Conservation (phyloP, 1,140 invertebrate species). For the Drosophila punjabiensis region DNA sequence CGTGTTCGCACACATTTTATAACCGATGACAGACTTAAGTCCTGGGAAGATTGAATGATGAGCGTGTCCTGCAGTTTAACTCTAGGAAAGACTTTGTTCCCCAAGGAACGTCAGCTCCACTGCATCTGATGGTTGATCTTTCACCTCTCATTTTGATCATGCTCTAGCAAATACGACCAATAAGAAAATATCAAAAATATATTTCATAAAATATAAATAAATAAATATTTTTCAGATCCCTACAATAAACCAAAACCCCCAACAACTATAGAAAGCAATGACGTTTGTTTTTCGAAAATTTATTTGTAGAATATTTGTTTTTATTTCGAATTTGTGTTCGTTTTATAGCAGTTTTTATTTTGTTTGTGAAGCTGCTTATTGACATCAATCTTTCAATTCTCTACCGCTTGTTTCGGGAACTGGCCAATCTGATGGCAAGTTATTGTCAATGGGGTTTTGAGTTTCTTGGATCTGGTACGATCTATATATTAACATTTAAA, state of each 20-base stretch:
- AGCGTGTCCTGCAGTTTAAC: too few relatives aligned
- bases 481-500: conserved; percentile 55
- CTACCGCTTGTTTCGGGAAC: conserved; percentile 52
- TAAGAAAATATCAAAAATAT: not conserved
- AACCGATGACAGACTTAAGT: too few relatives aligned
- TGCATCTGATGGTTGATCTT: not conserved
- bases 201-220: too few relatives aligned
- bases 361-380: conserved; percentile 71
- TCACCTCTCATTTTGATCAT: not conserved
- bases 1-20: too few relatives aligned
- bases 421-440: conserved; percentile 42
- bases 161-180: not conserved
- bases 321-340: conserved; percentile 14
- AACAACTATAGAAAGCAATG: not conserved
- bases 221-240: too few relatives aligned
- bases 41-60: too few relatives aligned
- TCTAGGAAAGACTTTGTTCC: too few relatives aligned
- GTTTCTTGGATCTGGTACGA: conserved; percentile 30
- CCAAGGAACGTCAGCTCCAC: not conserved
- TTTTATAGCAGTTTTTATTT: conserved; percentile 52
- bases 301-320: conserved; percentile 71
- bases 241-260: not conserved
- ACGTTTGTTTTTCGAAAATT: conserved; percentile 62
- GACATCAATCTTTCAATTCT: conserved; percentile 76
- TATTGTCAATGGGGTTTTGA: conserved; percentile 29